A percentile compares a stretch with the other conserved stretches of the same genome.
Evolutionary conservation across 2,797 vertebrate species (phyloP).

Genomic region (Artibeus lituratus): DNA sequence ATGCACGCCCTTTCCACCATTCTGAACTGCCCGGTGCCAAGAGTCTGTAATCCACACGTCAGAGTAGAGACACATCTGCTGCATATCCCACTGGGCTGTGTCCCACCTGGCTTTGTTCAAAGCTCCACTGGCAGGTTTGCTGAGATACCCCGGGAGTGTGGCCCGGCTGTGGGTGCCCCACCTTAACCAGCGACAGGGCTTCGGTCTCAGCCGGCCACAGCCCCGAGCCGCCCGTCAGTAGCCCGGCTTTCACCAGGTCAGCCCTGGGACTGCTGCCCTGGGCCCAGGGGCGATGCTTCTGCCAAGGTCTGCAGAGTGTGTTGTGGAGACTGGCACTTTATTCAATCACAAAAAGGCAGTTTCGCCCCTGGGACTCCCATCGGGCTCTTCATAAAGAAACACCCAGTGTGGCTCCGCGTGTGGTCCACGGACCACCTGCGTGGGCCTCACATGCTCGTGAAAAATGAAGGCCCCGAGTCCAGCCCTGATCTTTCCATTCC

Average conservation of each 20-base stretch:
- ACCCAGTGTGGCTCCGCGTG: background rate
- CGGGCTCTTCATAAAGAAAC: background rate
- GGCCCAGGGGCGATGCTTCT: background rate
- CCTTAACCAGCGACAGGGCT: background rate
- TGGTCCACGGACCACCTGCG: background rate
- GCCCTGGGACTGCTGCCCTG: background rate
- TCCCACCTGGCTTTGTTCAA: background rate
- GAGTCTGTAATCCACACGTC: background rate
- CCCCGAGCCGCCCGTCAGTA: background rate
- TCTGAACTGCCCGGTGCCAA: background rate
- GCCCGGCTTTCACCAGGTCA: background rate
- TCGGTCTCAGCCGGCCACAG: background rate
- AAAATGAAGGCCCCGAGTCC: background rate
- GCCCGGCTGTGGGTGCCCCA: background rate
- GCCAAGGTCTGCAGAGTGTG: background rate
- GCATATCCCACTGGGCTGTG: no score
- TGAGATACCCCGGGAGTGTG: background rate
- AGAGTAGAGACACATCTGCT: background rate
- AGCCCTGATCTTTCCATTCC: background rate
- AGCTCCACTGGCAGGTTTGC: background rate
- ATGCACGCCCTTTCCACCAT: background rate
- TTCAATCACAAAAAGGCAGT: background rate
- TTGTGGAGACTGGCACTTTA: no score
- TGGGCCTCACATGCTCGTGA: background rate
- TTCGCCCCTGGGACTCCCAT: accelerated